phyloP scores from a whole-genome alignment of 1,140 invertebrate species.

The Musca vetustissima region DNA sequence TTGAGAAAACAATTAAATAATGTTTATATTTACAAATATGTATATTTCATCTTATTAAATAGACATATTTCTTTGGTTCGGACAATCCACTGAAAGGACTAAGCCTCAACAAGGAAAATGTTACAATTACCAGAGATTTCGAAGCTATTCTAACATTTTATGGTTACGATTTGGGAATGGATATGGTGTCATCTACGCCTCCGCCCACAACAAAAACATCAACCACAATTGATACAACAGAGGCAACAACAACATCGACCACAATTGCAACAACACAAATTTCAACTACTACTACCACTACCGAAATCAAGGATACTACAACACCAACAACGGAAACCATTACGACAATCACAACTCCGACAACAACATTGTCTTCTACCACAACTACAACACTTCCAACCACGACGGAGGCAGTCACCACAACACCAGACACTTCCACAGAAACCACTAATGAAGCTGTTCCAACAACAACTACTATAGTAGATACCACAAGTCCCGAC shows the following conservation, averaged over 20 bases:
- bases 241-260: constrained; percentile 36
- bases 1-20: no score
- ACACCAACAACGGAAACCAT: constrained; percentile 31
- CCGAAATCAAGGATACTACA: constrained; percentile 31
- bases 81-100: constrained; percentile 78
- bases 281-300: constrained; percentile 30
- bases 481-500: constrained; percentile 31
- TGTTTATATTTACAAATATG: background rate
- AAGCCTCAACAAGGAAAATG: constrained; percentile 74
- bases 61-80: constrained; percentile 79
- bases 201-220: constrained; percentile 31
- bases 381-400: constrained; percentile 25
- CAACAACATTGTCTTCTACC: constrained; percentile 15
- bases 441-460: constrained; percentile 14
- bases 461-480: constrained; percentile 7
- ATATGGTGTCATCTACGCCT: constrained; percentile 42
- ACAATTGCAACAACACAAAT: constrained; percentile 40
- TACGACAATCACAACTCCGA: constrained; percentile 14
- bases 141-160: constrained; percentile 73
- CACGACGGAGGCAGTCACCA: constrained; percentile 31
- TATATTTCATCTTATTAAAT: constrained; percentile 16
- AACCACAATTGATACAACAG: constrained; percentile 30
- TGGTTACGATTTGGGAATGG: constrained; percentile 68
- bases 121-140: constrained; percentile 69
- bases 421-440: constrained; percentile 27